phyloP scores from a whole-genome alignment of 2,797 vertebrate genomes.

The Harpagifer antarcticus region DNA sequence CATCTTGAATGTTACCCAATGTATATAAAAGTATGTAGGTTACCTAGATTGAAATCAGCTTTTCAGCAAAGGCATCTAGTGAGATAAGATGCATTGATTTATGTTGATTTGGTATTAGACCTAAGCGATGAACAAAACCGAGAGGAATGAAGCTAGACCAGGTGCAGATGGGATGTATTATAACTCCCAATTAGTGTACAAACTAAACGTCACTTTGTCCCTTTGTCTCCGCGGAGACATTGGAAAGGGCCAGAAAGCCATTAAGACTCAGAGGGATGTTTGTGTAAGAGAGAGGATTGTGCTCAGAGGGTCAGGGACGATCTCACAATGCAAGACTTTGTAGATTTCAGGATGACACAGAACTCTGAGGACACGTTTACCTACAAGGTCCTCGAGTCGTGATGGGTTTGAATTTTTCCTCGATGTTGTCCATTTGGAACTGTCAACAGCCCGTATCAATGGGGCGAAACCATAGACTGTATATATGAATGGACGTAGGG shows the following conservation, averaged over 20 bases:
- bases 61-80: background rate
- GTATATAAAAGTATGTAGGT: too few relatives aligned
- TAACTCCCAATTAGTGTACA: background rate
- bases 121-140: background rate
- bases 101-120: background rate
- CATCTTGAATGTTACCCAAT: background rate
- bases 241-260: conserved; percentile 27
- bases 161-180: background rate
- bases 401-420: too few relatives aligned
- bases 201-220: background rate
- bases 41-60: too few relatives aligned
- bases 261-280: conserved; percentile 25
- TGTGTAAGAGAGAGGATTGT: conserved; percentile 15
- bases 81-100: conserved; percentile 8
- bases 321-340: too few relatives aligned
- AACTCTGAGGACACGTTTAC: too few relatives aligned
- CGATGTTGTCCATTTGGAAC: too few relatives aligned
- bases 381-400: too few relatives aligned
- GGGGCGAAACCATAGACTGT: too few relatives aligned
- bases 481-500: too few relatives aligned
- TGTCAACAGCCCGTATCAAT: too few relatives aligned
- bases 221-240: conserved; percentile 9
- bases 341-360: too few relatives aligned
- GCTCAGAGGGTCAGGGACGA: conserved; percentile 7
- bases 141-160: background rate